phyloP scores from a whole-genome alignment of 2,113 vertebrate genomes.

The Notarius lentiginosus region DNA sequence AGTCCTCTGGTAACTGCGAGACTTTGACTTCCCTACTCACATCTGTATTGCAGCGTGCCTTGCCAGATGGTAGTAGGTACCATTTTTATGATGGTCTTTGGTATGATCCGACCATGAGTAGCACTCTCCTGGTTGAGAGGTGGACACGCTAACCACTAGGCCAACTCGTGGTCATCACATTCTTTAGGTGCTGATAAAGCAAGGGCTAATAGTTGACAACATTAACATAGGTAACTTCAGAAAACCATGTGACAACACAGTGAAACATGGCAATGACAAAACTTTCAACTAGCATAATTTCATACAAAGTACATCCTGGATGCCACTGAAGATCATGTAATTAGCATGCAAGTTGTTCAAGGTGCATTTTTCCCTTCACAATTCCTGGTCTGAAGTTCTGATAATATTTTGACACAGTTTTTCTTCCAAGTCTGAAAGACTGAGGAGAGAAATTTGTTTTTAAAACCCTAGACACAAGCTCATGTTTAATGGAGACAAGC shows the following conservation, averaged over 20 bases:
- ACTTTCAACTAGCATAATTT: too few relatives aligned
- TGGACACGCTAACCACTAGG: not conserved
- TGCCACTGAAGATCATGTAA: too few relatives aligned
- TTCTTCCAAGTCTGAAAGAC: not conserved
- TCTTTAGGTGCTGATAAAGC: not conserved
- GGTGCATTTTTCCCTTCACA: not conserved
- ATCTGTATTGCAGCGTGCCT: too few relatives aligned
- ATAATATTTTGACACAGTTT: not conserved
- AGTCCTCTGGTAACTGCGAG: too few relatives aligned
- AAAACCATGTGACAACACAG: not conserved
- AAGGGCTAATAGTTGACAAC: not conserved
- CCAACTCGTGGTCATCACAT: not conserved
- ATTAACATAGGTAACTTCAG: not conserved
- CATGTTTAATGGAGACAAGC: constrained; percentile 46
- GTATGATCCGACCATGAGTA: too few relatives aligned
- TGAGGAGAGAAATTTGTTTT: constrained; percentile 17
- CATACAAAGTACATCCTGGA: too few relatives aligned
- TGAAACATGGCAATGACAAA: not conserved
- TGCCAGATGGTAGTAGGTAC: too few relatives aligned
- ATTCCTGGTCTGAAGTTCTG: not conserved
- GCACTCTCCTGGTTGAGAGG: too few relatives aligned
- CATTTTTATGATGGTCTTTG: too few relatives aligned
- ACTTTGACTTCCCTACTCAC: too few relatives aligned
- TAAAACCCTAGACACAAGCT: constrained; percentile 28
- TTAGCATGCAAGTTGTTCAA: not conserved